A percentile compares a stretch with the other conserved stretches of the same genome.
phyloP scores from a whole-genome alignment of 2,888 invertebrate species.

The Tachina grossa region DNA sequence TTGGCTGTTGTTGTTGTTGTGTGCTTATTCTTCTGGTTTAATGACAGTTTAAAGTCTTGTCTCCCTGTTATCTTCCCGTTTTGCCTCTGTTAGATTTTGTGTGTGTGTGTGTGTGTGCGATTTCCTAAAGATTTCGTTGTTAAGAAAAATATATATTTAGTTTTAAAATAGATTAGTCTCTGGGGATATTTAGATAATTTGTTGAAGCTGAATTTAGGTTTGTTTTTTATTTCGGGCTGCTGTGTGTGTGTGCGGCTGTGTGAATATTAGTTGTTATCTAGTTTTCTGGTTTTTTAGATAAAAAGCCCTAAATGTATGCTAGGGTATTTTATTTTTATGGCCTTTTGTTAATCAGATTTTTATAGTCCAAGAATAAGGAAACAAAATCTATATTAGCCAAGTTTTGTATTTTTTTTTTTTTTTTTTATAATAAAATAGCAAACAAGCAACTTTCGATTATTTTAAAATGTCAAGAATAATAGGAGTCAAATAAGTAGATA shows the following conservation, averaged over 20 bases:
- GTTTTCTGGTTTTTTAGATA: conserved; percentile 54
- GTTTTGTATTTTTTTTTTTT: not conserved
- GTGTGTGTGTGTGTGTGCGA: conserved; percentile 15
- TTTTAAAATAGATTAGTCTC: conserved; percentile 68
- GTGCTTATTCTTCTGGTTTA: conserved; percentile 26
- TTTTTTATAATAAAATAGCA: not conserved
- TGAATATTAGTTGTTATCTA: conserved; percentile 49
- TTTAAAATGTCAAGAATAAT: not conserved
- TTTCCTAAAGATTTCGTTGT: conserved; percentile 42
- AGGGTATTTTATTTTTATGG: conserved; percentile 50
- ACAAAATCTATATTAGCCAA: conserved; percentile 5
- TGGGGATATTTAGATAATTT: conserved; percentile 68
- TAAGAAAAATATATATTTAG: conserved; percentile 54
- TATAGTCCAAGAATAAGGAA: conserved; percentile 28
- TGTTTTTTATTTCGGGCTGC: not conserved
- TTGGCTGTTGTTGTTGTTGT: no score
- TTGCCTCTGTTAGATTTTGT: conserved; percentile 2
- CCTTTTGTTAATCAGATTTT: conserved; percentile 53
- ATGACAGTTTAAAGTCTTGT: conserved; percentile 68
- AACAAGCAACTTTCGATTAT: not conserved
- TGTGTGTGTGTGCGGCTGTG: not conserved
- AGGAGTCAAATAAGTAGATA: not conserved
- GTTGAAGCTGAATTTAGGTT: conserved; percentile 45
- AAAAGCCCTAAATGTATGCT: conserved; percentile 56
- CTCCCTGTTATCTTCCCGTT: conserved; percentile 21